Base-by-base conservation (phyloP, 2,797 vertebrate genomes). In the Otolemur crassicaudatus region DNA sequence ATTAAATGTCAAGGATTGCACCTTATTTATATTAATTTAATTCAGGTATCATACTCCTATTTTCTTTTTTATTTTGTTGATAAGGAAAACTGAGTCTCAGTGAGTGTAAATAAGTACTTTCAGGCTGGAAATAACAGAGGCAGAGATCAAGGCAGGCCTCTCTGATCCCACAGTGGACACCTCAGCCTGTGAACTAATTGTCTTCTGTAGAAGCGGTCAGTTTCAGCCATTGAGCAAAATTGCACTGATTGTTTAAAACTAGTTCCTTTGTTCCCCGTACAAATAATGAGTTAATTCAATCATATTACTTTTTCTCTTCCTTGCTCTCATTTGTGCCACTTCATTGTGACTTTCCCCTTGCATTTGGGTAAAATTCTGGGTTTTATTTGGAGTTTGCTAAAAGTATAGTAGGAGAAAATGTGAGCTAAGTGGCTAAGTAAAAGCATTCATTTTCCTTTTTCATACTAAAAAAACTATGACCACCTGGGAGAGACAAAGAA, bases 191-290 rank as follows among this genome's bases (percentile, higher is more conserved):
- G 58, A 88, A 10, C 17, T 73, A 63, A 86, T 29, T 65, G 19
- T 61, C 7, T n/a, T 69, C 61, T 27, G 67, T 7, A 61, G 25
- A 81, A 81, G 8, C 34, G 29, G 60, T 61, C 14, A 61, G 2
- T 83, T 83, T 92, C n/a, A 91, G 10, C 46, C 17, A 84, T 82
- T 92, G 23, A 85, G 79, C 5, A 80, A 90, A 90, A 65, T 63
- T 85, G 11, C 19, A 34, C 20, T 37, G 49, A 37, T 19, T 75
- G 81, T 27, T 80, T 89, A 61, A 91, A 95, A 27, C 2, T 7
- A 79, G 19, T 73, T 77, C 16, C 29, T 84, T 49, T 56, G 8
- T 60, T 34, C n/a, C 9, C 7, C 49, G 27, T 1, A 27, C 27
- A 69, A 20, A 58, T 61, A 49, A 43, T 43, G 5, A 3, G 31